Evolutionary conservation across 2,888 invertebrate species (phyloP), one percentile per base, ranked within the genome.

Genomic region (Drosophila vallismaia): DNA sequence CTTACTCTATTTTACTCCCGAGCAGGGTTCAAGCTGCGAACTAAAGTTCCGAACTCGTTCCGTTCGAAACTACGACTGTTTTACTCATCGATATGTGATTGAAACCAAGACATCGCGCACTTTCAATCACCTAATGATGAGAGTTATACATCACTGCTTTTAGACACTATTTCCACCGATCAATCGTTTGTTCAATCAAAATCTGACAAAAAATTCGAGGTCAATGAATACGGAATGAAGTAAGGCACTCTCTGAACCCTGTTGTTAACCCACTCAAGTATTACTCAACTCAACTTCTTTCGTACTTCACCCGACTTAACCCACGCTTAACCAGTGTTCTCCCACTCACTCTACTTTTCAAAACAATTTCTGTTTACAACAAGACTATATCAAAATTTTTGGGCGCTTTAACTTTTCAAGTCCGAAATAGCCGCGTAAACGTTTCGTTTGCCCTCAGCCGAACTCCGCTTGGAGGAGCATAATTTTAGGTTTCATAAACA

Each of bases 371-470:
- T 63, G 33, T 24, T 48, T 49, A 46, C 67, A 76, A 63, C 69
- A 66, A 74, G 73, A 56, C 60, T 49, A 63, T 71, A 63, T 71
- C 75, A 67, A 62, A 66, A 66, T 75, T 75, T 79, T 79, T 89
- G 90, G 89, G 90, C 90, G 90, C 90, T 86, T 83, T 88, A 90
- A 90, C 90, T 90, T 88, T 84, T 77, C 74, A 89, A 90, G 90
- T 79, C 90, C 88, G 90, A 90, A 90, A 90, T 90, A 90, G 88
- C 90, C 90, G 90, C 89, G 86, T 90, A 89, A 89, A 89, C 81
- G 90, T 89, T 90, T 90, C 90, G 88, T 83, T 89, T 88, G 64
- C 70, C 46, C 53, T 55, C 42, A 69, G 49, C 54, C 48, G 56
- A 50, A 44, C 8, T 24, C 60, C 46, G 60, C 63, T 62, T 62